phyloP scores from a whole-genome alignment of 2,113 vertebrate genomes.

The Otolemur garnettii region DNA sequence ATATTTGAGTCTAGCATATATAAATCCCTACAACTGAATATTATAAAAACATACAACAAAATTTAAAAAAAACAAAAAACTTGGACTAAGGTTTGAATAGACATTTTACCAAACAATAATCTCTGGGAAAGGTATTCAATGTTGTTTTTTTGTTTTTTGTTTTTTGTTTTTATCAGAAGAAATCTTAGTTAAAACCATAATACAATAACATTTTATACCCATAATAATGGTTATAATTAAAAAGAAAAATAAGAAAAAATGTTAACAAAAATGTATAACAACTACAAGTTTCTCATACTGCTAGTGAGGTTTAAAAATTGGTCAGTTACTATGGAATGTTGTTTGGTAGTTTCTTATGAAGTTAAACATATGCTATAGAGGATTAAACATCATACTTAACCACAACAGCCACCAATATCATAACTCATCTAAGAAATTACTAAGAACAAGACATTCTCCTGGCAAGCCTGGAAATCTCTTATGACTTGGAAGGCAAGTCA shows the following conservation, averaged over 20 bases:
- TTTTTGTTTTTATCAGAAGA: slow-evolving; percentile 15
- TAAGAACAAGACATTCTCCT: too few species aligned
- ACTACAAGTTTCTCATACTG: neutral
- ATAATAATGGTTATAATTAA: neutral
- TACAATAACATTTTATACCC: neutral
- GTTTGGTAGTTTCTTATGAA: neutral
- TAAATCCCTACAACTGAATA: neutral
- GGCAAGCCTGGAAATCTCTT: too few species aligned
- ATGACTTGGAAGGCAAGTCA: too few species aligned
- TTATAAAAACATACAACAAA: neutral
- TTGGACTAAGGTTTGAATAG: neutral
- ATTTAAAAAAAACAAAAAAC: neutral
- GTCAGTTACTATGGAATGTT: neutral
- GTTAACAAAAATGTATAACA: neutral
- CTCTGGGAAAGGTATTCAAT: neutral
- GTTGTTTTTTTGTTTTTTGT: neutral
- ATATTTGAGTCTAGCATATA: neutral
- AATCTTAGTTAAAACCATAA: neutral
- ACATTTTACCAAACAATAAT: slow-evolving; percentile 14
- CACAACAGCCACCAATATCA: too few species aligned
- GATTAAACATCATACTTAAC: too few species aligned
- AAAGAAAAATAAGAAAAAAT: neutral
- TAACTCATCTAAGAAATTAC: too few species aligned
- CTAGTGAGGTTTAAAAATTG: neutral
- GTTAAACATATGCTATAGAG: neutral